phyloP scores from a whole-genome alignment of 92 coral and sea anemone species.

The Porites lobata region DNA sequence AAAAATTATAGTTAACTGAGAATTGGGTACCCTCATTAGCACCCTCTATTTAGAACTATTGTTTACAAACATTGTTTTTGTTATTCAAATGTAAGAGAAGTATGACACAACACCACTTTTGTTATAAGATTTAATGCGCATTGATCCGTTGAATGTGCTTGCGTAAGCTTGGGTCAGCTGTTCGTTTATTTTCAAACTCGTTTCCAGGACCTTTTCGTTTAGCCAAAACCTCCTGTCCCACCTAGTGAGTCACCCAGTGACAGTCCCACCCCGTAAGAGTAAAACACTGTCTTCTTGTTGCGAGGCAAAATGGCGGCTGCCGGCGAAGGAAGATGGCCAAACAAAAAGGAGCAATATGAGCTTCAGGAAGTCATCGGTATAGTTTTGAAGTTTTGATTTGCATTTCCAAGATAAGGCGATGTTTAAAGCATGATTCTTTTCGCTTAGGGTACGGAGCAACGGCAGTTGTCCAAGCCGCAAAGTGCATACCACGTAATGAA shows the following conservation, averaged over 20 bases:
- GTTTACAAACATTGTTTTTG: too few species aligned
- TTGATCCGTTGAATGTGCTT: too few species aligned
- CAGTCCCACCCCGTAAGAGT: background rate
- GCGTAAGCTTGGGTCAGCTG: too few species aligned
- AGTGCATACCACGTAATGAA: conserved; percentile 81
- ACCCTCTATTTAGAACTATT: too few species aligned
- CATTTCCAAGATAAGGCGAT: background rate
- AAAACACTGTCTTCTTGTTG: background rate
- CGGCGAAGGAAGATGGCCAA: conserved; percentile 93
- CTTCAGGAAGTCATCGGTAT: conserved; percentile 97
- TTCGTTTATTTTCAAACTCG: too few species aligned
- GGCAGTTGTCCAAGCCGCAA: conserved; percentile 99
- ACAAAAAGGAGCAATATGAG: conserved; percentile 83
- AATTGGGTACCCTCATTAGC: too few species aligned
- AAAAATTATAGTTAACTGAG: too few species aligned
- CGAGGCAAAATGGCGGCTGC: conserved; percentile 54
- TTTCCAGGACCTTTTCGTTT: too few species aligned
- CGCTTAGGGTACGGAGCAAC: conserved; percentile 94
- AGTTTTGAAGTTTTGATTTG: conserved; percentile 4
- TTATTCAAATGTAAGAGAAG: too few species aligned
- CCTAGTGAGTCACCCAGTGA: background rate
- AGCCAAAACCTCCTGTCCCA: background rate
- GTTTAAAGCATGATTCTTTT: background rate
- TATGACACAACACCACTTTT: too few species aligned
- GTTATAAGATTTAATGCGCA: too few species aligned